A percentile compares a stretch with the other conserved stretches of the same genome.
Evolutionary conservation across 2,797 vertebrate genomes (phyloP).

Genomic region (Ctenochaetus hawaiiensis): DNA sequence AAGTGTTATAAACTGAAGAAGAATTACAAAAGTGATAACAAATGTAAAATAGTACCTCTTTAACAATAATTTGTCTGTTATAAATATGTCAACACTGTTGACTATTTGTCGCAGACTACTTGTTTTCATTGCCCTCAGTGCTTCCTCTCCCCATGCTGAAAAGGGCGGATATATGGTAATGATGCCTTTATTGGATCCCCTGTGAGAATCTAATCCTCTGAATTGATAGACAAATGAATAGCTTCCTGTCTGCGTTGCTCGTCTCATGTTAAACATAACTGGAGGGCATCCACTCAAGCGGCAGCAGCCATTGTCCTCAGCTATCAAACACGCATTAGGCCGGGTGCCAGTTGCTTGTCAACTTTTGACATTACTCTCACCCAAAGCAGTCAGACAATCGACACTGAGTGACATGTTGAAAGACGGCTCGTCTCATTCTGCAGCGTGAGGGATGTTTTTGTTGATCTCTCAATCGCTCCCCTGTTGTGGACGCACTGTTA

Average conservation of each 20-base stretch:
- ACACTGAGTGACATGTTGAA: slow-evolving; percentile 63
- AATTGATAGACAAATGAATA: slow-evolving; percentile 80
- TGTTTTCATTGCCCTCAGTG: slow-evolving; percentile 60
- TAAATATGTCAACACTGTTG: slow-evolving; percentile 51
- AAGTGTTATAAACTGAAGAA: background rate
- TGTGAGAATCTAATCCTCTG: slow-evolving; percentile 70
- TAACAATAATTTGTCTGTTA: slow-evolving; percentile 35
- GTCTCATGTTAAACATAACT: slow-evolving; percentile 72
- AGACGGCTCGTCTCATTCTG: slow-evolving; percentile 56
- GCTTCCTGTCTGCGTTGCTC: slow-evolving; percentile 66
- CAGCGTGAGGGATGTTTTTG: slow-evolving; percentile 64
- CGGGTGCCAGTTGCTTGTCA: slow-evolving; percentile 77
- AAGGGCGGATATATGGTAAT: slow-evolving; percentile 72
- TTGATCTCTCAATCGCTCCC: slow-evolving; percentile 59
- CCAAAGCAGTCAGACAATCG: slow-evolving; percentile 58
- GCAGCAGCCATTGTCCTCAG: slow-evolving; percentile 66
- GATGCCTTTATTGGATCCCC: slow-evolving; percentile 66
- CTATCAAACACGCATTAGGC: slow-evolving; percentile 85
- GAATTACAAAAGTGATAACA: background rate
- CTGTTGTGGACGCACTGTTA: slow-evolving; percentile 63
- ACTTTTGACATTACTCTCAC: slow-evolving; percentile 76
- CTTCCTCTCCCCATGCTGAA: slow-evolving; percentile 67
- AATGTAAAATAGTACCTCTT: background rate
- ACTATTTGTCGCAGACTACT: slow-evolving; percentile 48
- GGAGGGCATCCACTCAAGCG: slow-evolving; percentile 73